Base-by-base conservation (phyloP, 2,888 invertebrate species). In the Hirudinaria manillensis region DNA sequence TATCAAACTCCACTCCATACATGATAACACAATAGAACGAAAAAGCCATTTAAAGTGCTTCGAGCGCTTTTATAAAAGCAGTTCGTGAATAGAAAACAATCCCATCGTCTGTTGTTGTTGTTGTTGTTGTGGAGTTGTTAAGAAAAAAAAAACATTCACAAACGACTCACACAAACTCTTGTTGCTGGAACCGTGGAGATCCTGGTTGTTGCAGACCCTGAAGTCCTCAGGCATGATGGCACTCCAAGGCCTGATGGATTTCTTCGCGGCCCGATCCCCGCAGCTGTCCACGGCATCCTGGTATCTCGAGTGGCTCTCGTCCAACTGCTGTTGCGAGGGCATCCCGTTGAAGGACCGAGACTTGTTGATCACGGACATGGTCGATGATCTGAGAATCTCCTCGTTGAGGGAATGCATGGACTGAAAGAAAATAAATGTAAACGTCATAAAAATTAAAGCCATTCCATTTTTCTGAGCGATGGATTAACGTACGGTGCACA, bases 181-280 rank as follows among this genome's bases (percentile, higher is more conserved):
- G 55, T 72, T 45, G 72, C 53, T 72, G 16, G 72, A 72, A 1
- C 72, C 24, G 55, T 29, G 24, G 19, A 27, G 13, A 55, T 72
- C 53, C 65, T 36, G n/a, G 7, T 65, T 56, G 19, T 65, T 73
- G 45, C 61, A 73, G 36, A 56, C 36, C 34, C 55, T 73, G 38
- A 73, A 65, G 32, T 73, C 73, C 24, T 73, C 73, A 21, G 73
- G 73, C 21, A 73, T n/a, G n/a, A 73, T 24, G 55, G 73, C 73
- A 73, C 73, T 73, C 73, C 73, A 73, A 32, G 73, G 73, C 45
- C 73, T 73, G 16, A 73, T 21, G 10, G 73, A 65, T 36, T 73
- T 56, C n/a, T 3, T 68, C 16, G 36, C 32, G 32, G 68, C 3
- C 19, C 29, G 61, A 61, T 61, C 61, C 10, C 29, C 61, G 4